Evolutionary conservation across 2,888 invertebrate species (phyloP).

Genomic region (Caenorhabditis sulstoni): DNA sequence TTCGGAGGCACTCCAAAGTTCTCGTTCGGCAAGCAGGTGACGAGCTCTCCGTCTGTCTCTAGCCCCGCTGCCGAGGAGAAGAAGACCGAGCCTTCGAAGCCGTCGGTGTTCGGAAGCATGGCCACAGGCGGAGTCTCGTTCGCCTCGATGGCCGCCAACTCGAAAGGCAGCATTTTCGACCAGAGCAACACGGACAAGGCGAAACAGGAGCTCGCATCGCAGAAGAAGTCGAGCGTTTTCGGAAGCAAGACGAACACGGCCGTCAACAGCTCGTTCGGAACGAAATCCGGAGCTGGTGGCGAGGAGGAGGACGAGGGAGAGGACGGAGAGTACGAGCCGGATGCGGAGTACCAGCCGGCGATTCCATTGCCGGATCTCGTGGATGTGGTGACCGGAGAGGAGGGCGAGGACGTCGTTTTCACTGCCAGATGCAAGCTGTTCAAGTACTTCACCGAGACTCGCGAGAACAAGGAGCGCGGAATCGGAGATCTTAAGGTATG

Average conservation of each 20-base stretch:
- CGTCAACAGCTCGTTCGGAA: background rate
- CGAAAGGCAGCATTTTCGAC: conserved; percentile 47
- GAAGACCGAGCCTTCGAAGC: conserved; percentile 31
- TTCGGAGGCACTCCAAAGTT: conserved; percentile 22
- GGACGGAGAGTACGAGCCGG: conserved; percentile 72
- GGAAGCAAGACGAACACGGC: conserved; percentile 32
- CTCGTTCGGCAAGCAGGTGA: conserved; percentile 33
- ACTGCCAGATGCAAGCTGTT: conserved; percentile 81
- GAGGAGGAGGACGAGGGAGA: conserved; percentile 60
- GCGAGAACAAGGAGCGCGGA: conserved; percentile 82
- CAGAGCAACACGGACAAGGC: conserved; percentile 58
- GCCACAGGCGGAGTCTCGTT: conserved; percentile 22
- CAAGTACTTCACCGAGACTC: conserved; percentile 77
- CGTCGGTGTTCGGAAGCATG: conserved; percentile 47
- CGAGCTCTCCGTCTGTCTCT: background rate
- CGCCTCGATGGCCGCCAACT: conserved; percentile 40
- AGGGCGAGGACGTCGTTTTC: conserved; percentile 80
- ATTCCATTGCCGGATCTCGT: conserved; percentile 79
- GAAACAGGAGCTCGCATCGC: conserved; percentile 60
- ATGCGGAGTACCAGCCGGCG: conserved; percentile 77
- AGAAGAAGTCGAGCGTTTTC: conserved; percentile 59
- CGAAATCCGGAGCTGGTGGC: too few relatives aligned
- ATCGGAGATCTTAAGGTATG: conserved; percentile 83
- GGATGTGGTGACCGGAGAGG: conserved; percentile 80
- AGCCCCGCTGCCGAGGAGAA: conserved; percentile 12